Evolutionary conservation across 2,113 vertebrate species (phyloP).

Genomic region (Myotis davidii): DNA sequence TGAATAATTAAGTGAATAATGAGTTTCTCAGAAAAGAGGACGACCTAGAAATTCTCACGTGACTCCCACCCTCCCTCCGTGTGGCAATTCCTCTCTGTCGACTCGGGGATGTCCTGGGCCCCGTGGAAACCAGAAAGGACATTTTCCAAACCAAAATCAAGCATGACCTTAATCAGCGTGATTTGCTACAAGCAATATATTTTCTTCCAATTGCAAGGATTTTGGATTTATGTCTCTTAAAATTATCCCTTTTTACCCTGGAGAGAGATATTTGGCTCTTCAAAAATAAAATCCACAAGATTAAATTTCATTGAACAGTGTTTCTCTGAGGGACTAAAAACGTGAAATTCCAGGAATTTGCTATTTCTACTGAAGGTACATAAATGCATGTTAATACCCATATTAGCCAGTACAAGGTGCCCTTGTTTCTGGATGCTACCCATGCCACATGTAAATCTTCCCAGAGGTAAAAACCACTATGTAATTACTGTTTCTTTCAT

Average conservation of each 20-base stretch:
- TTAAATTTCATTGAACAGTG: background rate
- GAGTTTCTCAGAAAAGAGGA: constrained; percentile 80
- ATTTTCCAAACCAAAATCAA: constrained; percentile 63
- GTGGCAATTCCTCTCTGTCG: background rate
- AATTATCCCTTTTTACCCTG: constrained; percentile 20
- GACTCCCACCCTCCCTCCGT: background rate
- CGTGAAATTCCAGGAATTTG: constrained; percentile 48
- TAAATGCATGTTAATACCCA: constrained; percentile 31
- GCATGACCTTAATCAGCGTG: background rate
- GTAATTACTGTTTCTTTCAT: background rate
- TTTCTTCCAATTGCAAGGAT: constrained; percentile 43
- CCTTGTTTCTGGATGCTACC: constrained; percentile 7
- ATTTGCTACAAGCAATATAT: constrained; percentile 2
- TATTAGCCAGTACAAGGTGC: background rate
- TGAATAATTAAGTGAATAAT: constrained; percentile 87
- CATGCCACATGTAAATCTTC: background rate
- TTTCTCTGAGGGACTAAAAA: constrained; percentile 46
- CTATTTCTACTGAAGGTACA: constrained; percentile 2
- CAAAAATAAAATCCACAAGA: constrained; percentile 53
- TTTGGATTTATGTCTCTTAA: constrained; percentile 38
- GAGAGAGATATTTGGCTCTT: constrained; percentile 18
- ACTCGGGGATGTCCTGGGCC: background rate
- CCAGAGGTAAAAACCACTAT: background rate
- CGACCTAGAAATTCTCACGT: constrained; percentile 26
- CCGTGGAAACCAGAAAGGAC: background rate